These are phyloP conservation scores for Sandelia bainsii DNA, from an alignment of 2,797 vertebrate genomes.

Conservation along the genomic window DNA sequence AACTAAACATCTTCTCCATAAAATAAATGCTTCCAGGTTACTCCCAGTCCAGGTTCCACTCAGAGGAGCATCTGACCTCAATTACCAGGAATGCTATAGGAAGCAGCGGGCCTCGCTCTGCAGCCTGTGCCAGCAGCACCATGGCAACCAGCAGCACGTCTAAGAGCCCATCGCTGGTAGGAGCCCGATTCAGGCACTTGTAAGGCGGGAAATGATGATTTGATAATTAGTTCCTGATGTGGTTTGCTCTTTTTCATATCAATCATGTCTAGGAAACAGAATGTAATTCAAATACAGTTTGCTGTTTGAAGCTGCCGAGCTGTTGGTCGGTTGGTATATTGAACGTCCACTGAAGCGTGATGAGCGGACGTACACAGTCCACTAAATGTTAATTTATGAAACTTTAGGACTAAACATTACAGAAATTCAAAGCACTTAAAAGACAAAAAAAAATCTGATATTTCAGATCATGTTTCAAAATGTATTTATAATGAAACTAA, in stretches of 20 bases:
- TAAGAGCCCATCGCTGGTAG: conserved; percentile 52
- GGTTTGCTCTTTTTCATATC: conserved; percentile 75
- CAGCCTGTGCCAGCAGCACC: conserved; percentile 62
- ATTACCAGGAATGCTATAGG: conserved; percentile 86
- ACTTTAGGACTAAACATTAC: conserved; percentile 18
- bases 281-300: conserved; percentile 44
- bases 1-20: conserved; percentile 90
- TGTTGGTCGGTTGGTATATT: conserved; percentile 13
- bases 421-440: background rate
- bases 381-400: conserved; percentile 15
- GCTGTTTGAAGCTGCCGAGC: conserved; percentile 30
- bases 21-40: conserved; percentile 98
- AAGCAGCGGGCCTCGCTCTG: conserved; percentile 70
- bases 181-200: conserved; percentile 62
- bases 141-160: conserved; percentile 66
- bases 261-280: conserved; percentile 71
- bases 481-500: background rate
- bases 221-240: conserved; percentile 83
- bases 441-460: background rate
- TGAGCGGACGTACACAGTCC: conserved; percentile 13
- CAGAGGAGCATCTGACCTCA: conserved; percentile 89
- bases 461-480: background rate
- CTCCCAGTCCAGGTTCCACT: conserved; percentile 84
- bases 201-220: conserved; percentile 73
- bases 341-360: conserved; percentile 15